Evolutionary conservation across 2,888 invertebrate genomes (phyloP).

Genomic region (Plagiodera versicolora): DNA sequence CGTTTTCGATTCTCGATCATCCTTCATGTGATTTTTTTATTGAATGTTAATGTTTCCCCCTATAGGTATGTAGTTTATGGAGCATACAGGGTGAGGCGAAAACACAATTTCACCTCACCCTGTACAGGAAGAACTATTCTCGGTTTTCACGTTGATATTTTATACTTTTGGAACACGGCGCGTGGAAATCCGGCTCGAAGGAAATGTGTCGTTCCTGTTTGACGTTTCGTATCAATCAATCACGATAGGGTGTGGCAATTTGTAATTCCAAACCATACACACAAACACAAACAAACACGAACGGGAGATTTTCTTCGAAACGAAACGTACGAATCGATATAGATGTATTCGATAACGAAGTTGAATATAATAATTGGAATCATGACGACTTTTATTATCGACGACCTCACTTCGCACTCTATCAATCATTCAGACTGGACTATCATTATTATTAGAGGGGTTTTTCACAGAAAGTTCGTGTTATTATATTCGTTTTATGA

Average conservation of each 20-base stretch:
- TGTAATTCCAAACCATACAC: too few relatives aligned
- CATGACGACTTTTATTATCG: not conserved
- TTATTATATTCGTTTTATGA: too few relatives aligned
- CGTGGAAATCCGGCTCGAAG: not conserved
- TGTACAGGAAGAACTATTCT: slow-evolving; percentile 3
- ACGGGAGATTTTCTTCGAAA: not conserved
- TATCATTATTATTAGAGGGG: not conserved
- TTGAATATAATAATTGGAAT: not conserved
- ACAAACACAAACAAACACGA: not conserved
- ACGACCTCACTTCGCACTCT: not conserved
- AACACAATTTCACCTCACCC: too few relatives aligned
- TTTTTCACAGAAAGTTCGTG: not conserved
- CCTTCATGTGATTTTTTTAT: slow-evolving; percentile 2
- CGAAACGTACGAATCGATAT: not conserved
- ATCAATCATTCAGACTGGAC: not conserved
- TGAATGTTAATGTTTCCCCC: slow-evolving; percentile 7
- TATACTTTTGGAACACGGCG: not conserved
- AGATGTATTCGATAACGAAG: not conserved
- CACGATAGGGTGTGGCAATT: too few relatives aligned
- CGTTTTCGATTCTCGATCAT: not conserved
- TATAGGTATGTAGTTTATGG: not conserved
- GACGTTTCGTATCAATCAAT: not conserved
- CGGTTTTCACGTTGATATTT: not conserved
- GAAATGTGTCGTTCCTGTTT: not conserved
- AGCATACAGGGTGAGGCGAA: not conserved